phyloP scores from a whole-genome alignment of 2,797 vertebrate genomes.

The Thaleichthys pacificus region DNA sequence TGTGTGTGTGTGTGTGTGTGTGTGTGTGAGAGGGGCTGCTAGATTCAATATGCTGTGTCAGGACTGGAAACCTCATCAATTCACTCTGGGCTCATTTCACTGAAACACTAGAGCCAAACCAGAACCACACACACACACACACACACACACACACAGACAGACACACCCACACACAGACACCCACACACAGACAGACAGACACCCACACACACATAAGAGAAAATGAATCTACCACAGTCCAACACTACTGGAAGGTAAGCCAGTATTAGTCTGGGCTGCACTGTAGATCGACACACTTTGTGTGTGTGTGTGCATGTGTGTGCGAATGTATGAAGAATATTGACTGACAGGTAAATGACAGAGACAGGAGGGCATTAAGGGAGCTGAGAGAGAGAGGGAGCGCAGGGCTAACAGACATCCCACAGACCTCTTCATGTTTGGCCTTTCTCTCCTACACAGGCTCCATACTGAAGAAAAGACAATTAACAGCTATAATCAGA shows the following conservation, averaged over 20 bases:
- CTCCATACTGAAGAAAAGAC: background rate
- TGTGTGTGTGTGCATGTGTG: constrained; percentile 18
- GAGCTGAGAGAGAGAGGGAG: constrained; percentile 8
- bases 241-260: background rate
- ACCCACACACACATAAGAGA: background rate
- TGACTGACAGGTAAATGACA: constrained; percentile 31
- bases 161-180: background rate
- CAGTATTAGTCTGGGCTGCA: background rate
- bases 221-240: background rate
- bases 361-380: background rate
- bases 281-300: background rate
- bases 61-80: constrained; percentile 49
- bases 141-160: too few relatives aligned
- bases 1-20: background rate
- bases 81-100: constrained; percentile 47
- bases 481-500: constrained; percentile 20
- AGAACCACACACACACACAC: constrained; percentile 22
- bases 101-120: constrained; percentile 12
- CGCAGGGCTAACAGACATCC: constrained; percentile 12
- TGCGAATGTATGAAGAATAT: constrained; percentile 29
- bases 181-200: background rate
- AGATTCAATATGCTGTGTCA: constrained; percentile 47
- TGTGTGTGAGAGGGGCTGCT: background rate
- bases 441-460: constrained; percentile 19
- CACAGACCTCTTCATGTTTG: constrained; percentile 33